Percentiles rank a stretch among this genome's conserved stretches.
Evolutionary conservation across 2,113 vertebrate genomes (phyloP).

Genomic region (Gorsachius goisagi): DNA sequence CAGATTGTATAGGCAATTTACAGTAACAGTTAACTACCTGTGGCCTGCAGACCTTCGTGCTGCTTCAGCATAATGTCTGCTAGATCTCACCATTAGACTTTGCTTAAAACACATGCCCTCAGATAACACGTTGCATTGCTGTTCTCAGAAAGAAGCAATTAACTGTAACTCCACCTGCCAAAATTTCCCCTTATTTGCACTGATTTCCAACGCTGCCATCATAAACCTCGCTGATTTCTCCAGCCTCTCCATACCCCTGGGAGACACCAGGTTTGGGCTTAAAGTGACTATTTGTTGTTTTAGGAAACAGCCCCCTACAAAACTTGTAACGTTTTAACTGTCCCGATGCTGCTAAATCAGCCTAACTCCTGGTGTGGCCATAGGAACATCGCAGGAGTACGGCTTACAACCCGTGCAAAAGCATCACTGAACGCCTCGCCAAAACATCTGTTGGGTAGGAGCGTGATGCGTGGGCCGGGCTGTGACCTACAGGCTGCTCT

Average conservation of each 20-base stretch:
- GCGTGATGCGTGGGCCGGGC: neutral
- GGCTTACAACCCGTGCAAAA: neutral
- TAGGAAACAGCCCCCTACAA: neutral
- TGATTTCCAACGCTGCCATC: neutral
- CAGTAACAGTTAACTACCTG: neutral
- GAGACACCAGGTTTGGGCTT: neutral
- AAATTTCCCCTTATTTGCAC: neutral
- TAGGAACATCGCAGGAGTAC: too few species aligned
- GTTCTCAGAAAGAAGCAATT: neutral
- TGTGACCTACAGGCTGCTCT: neutral
- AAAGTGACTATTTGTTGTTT: neutral
- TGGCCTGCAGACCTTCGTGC: neutral
- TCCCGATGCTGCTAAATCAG: neutral
- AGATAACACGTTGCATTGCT: rapidly evolving
- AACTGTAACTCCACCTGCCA: neutral
- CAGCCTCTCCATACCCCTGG: neutral
- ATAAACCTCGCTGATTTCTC: neutral
- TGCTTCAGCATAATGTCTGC: neutral
- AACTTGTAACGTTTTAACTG: neutral
- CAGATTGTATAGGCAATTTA: neutral
- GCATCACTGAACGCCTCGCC: neutral
- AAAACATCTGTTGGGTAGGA: neutral
- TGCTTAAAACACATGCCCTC: neutral
- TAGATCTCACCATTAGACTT: neutral
- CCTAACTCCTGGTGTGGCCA: rapidly evolving